Evolutionary conservation across 64 coral and sea anemone genomes (phyloP).

Genomic region (Actinia tenebrosa): DNA sequence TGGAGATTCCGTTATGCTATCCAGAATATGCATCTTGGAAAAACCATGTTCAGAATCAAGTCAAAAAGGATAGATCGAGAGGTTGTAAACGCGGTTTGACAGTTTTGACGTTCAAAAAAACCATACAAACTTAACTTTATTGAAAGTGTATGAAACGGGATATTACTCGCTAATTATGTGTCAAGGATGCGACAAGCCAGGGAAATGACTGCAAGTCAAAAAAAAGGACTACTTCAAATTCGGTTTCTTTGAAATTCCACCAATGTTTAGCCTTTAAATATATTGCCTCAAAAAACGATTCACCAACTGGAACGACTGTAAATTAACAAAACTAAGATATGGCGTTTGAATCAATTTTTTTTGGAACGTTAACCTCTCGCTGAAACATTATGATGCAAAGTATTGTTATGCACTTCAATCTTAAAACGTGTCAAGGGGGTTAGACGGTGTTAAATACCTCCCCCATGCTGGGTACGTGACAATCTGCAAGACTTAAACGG

Average conservation of each 20-base stretch:
- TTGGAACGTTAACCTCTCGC: not conserved
- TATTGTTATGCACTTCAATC: not conserved
- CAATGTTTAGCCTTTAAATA: not conserved
- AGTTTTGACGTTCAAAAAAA: not conserved
- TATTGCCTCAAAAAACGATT: not conserved
- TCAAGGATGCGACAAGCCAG: not conserved
- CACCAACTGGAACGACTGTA: not conserved
- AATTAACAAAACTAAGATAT: not conserved
- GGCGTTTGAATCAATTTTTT: not conserved
- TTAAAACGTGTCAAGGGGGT: not conserved
- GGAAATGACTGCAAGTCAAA: not conserved
- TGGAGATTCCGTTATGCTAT: conserved; percentile 52
- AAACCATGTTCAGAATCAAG: not conserved
- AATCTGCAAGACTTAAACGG: not conserved
- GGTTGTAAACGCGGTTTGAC: not conserved
- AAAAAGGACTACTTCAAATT: not conserved
- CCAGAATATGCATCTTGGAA: conserved; percentile 28
- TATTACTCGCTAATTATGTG: not conserved
- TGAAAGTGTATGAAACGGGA: not conserved
- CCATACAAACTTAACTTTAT: not conserved
- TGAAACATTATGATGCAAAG: not conserved
- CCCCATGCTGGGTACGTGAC: not conserved
- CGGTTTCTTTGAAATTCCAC: not conserved
- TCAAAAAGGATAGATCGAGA: not conserved
- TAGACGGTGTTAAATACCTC: not conserved